These are phyloP conservation scores for Ectobius pallidus DNA, from an alignment of 2,888 invertebrate species.

Conservation along the genomic window DNA sequence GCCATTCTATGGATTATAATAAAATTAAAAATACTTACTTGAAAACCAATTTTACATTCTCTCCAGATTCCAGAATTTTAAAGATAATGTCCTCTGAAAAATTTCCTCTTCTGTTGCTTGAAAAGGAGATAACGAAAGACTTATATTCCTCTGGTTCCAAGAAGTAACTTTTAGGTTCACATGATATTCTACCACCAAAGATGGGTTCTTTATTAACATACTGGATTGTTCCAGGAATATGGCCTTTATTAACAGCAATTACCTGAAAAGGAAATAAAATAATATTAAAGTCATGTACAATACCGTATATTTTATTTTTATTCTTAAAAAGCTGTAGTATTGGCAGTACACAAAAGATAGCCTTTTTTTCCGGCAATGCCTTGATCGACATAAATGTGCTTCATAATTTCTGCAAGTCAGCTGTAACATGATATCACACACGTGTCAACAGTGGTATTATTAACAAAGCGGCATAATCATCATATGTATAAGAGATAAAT, in stretches of 20 bases:
- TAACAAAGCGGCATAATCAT: too few species aligned
- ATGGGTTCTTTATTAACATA: slow-evolving; percentile 57
- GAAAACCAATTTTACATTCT: slow-evolving; percentile 49
- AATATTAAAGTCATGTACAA: too few species aligned
- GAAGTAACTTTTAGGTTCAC: slow-evolving; percentile 57
- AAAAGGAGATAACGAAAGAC: slow-evolving; percentile 62
- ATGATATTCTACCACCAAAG: slow-evolving; percentile 63
- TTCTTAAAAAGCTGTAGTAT: too few species aligned
- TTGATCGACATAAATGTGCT: too few species aligned
- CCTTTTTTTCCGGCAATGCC: too few species aligned
- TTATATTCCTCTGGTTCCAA: slow-evolving; percentile 60
- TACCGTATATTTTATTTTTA: too few species aligned
- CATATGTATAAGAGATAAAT: too few species aligned
- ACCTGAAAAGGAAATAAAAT: slow-evolving; percentile 43
- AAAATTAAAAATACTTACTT: slow-evolving; percentile 35
- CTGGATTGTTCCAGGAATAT: slow-evolving; percentile 64
- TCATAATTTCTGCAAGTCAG: too few species aligned
- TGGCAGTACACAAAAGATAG: too few species aligned
- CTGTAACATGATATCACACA: too few species aligned
- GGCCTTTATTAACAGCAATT: slow-evolving; percentile 55
- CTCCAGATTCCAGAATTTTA: slow-evolving; percentile 62
- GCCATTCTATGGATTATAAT: slow-evolving; percentile 30
- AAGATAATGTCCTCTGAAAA: slow-evolving; percentile 68
- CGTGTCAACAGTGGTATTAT: too few species aligned
- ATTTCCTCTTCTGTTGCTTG: slow-evolving; percentile 63